Base-by-base conservation (phyloP, 2,113 vertebrate species). In the Cebidichthys violaceus region DNA sequence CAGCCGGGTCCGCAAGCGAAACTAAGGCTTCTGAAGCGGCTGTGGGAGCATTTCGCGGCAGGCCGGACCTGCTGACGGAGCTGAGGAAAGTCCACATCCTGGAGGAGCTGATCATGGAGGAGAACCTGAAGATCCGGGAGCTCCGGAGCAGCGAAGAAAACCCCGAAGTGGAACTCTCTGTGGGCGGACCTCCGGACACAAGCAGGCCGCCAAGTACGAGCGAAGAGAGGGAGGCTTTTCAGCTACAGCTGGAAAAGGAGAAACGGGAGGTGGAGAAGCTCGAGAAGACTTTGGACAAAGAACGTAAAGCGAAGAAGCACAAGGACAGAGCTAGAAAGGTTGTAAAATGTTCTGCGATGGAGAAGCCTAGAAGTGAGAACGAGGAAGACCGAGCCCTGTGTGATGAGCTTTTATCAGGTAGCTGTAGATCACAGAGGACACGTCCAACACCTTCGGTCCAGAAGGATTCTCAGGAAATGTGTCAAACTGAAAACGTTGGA, bases 61-160 rank as follows among this genome's bases (percentile, higher is more conserved):
- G 66, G 20, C 66, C 43, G 0, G 71, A 75, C 50, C 76, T 95
- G 50, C 87, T 93, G 33, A 79, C 78, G 0, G 92, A 93, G 76
- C 71, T 92, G 1, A 83, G 86, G 64, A 29, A 75, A 1, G 85
- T 94, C 22, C 80, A 86, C 6, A 9, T 90, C 35, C 89, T 94
- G 15, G 92, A 95, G 4, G 61, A 92, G 65, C 81, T 88, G 45
- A 95, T 95, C 50, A 27, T 83, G 67, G 89, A 94, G 77, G 94
- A 96, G 86, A 91, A 85, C 41, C 15, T 90, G 1, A 93, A 94
- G 74, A 88, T 95, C 66, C 55, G 77, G 0, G 52, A 82, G 22
- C 73, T 94, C 2, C 45, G 81, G 8, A 13, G 0, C 6, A 55
- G 43, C 35, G 18, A 83, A 13, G 69, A 81, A 59, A 57, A 14